Conservation (phyloP, 2,797 vertebrate species). For the Ptychadena robeensis region DNA sequence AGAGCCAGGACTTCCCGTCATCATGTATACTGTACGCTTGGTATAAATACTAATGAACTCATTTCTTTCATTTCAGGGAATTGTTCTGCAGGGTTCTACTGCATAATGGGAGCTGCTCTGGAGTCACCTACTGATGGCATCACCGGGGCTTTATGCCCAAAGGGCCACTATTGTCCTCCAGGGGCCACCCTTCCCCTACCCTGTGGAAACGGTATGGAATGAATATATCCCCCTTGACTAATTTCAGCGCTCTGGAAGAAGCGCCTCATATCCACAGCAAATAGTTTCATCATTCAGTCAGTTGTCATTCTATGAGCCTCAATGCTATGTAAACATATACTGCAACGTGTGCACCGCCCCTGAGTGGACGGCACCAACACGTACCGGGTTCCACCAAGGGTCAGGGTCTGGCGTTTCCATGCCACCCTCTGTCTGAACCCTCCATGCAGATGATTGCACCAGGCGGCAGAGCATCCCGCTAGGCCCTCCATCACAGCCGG, state of each 20-base stretch:
- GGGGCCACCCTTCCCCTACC: constrained; percentile 19
- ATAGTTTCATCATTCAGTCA: no score
- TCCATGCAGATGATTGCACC: no score
- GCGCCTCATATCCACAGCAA: background rate
- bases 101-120: constrained; percentile 1
- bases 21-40: background rate
- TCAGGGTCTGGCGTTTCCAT: no score
- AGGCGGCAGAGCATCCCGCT: no score
- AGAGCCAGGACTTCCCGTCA: background rate
- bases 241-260: background rate
- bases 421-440: no score
- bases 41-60: background rate
- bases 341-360: no score
- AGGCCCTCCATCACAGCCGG: no score
- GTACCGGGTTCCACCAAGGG: no score
- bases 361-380: no score
- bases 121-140: constrained; percentile 36
- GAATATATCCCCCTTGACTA: background rate
- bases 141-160: constrained; percentile 39
- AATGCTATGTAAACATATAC: no score
- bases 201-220: constrained; percentile 27
- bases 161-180: constrained; percentile 42
- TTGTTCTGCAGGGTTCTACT: constrained; percentile 50
- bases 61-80: constrained; percentile 34
- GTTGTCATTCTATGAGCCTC: no score